A percentile compares a stretch with the other conserved stretches of the same genome.
Evolutionary conservation across 1,140 invertebrate species (phyloP).

Genomic region (Nephila pilipes): DNA sequence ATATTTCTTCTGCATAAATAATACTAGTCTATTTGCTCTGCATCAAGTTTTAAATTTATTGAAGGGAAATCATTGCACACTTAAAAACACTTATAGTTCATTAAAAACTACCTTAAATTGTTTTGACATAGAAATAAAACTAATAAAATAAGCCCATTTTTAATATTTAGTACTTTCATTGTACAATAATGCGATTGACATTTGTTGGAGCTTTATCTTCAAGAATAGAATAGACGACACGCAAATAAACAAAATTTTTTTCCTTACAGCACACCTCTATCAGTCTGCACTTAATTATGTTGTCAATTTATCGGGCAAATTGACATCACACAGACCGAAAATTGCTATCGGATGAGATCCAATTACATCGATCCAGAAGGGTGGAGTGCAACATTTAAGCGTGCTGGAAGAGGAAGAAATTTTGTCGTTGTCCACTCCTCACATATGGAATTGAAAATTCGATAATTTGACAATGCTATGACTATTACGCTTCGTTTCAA

Average conservation of each 20-base stretch:
- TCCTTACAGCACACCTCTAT: not conserved
- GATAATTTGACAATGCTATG: constrained; percentile 24
- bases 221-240: not conserved
- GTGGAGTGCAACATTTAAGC: constrained; percentile 49
- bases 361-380: constrained; percentile 62
- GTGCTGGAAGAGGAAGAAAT: not conserved
- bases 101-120: no score
- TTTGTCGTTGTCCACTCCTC: constrained; percentile 15
- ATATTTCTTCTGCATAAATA: no score
- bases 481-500: constrained; percentile 17
- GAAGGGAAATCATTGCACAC: no score
- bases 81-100: no score
- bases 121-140: no score
- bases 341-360: constrained; percentile 54
- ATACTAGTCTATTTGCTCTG: no score
- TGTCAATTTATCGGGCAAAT: constrained; percentile 60
- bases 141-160: no score
- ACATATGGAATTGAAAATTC: constrained; percentile 42
- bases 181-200: no score
- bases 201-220: not conserved
- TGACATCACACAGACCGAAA: constrained; percentile 45
- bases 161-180: no score
- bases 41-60: no score
- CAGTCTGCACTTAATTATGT: constrained; percentile 47
- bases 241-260: not conserved